phyloP scores from a whole-genome alignment of 2,888 invertebrate genomes.

The Thecophora atra region DNA sequence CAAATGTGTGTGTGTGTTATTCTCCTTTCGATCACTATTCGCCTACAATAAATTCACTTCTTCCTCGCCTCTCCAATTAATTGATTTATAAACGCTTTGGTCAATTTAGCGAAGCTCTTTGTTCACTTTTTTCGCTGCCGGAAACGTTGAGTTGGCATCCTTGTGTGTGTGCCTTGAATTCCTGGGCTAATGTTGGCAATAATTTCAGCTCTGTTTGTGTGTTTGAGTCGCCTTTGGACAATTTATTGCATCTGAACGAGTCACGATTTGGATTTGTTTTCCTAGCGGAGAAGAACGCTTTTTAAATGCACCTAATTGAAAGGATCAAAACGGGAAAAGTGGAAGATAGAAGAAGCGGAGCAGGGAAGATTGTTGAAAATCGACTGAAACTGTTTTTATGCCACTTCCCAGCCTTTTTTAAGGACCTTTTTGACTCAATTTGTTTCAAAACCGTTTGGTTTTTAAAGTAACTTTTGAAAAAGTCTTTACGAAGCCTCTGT shows the following conservation, averaged over 20 bases:
- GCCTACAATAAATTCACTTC: constrained; percentile 27
- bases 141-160: constrained; percentile 9
- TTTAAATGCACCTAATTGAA: constrained; percentile 9
- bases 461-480: too few relatives aligned
- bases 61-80: constrained; percentile 36
- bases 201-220: neutral
- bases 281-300: neutral
- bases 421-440: too few relatives aligned
- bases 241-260: constrained; percentile 11
- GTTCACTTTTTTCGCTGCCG: neutral
- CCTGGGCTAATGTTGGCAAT: neutral
- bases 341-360: neutral
- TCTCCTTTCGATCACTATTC: neutral
- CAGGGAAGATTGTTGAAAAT: too few relatives aligned
- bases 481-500: too few relatives aligned
- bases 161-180: neutral
- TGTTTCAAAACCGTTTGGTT: too few relatives aligned
- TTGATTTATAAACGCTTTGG: constrained; percentile 46
- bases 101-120: constrained; percentile 37
- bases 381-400: too few relatives aligned
- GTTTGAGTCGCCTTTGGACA: constrained; percentile 1
- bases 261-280: neutral
- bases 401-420: too few relatives aligned
- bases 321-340: neutral
- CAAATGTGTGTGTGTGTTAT: constrained; percentile 12